Evolutionary conservation across 2,888 invertebrate species (phyloP), one percentile per base, ranked within the genome.

Genomic region (Galeopsomyia nigrocyanea): DNA sequence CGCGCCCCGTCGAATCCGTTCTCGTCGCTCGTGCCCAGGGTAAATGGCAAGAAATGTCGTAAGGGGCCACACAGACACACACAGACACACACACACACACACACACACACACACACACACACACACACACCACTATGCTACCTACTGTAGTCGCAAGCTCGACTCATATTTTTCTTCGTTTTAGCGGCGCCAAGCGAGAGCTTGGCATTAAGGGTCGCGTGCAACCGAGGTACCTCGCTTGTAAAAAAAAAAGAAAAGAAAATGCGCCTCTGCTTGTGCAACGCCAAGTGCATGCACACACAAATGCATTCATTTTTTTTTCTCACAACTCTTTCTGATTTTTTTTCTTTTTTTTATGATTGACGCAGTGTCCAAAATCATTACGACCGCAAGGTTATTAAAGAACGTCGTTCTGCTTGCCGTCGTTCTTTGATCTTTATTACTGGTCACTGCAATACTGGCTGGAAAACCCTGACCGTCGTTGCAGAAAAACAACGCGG

Each of bases 101-200:
- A n/a, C n/a, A n/a, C n/a, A n/a, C n/a, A n/a, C n/a, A n/a, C n/a
- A n/a, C n/a, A n/a, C n/a, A n/a, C n/a, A n/a, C n/a, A n/a, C n/a
- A n/a, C n/a, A n/a, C n/a, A n/a, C n/a, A n/a, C 13, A 3, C 10
- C 7, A 7, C 39, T 39, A 26, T 26, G 39, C 39, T 39, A 9
- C n/a, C 39, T 39, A 9, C n/a, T 26, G 39, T 57, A 57, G 22
- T 7, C 5, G 63, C 68, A 71, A 66, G 68, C 68, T 65, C 62
- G 16, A 39, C 55, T 71, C 68, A 61, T 71, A 75, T 75, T 76
- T 76, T 69, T 67, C 67, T 71, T 70, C 55, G 67, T 66, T 71
- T 74, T 69, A 66, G 39, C 68, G n/a, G 14, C 49, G 26, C 31
- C 31, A 53, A 19, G n/a, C 49, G 3, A 53, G 62, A 22, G 13